These are phyloP conservation scores for Sinhomidia bicolor DNA, from an alignment of 2,888 invertebrate genomes.

Conservation along the genomic window DNA sequence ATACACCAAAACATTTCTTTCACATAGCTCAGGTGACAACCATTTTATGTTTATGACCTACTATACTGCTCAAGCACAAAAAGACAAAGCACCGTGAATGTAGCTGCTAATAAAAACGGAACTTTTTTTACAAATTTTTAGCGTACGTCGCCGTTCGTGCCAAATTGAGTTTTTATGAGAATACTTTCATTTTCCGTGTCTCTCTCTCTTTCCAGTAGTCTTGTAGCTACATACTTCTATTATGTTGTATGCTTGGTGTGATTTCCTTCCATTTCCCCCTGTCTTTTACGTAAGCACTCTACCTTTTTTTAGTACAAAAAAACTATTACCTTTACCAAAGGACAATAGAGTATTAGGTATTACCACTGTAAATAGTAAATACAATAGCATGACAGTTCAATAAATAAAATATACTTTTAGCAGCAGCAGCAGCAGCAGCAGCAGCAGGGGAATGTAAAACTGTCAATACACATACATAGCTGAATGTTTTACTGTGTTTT, in stretches of 20 bases:
- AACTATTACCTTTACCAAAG: conserved; percentile 3
- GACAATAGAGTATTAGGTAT: background rate
- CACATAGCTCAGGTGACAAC: conserved; percentile 33
- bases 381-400: background rate
- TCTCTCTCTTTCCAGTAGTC: background rate
- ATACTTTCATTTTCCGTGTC: conserved; percentile 47
- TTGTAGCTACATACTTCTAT: background rate
- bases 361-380: background rate
- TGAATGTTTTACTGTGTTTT: no score
- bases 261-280: background rate
- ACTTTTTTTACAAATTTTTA: background rate
- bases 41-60: background rate
- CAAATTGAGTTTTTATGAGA: conserved; percentile 63
- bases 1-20: background rate
- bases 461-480: no score
- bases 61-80: background rate
- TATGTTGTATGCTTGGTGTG: background rate
- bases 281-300: background rate
- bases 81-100: background rate
- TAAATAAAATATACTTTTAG: background rate
- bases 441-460: no score
- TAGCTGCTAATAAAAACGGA: conserved; percentile 3
- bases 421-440: no score
- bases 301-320: background rate
- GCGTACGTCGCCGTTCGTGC: conserved; percentile 22